Percentiles rank a stretch among this genome's conserved stretches.
Conservation (phyloP, 2,113 vertebrate genomes). For the Epinephelus lanceolatus region DNA sequence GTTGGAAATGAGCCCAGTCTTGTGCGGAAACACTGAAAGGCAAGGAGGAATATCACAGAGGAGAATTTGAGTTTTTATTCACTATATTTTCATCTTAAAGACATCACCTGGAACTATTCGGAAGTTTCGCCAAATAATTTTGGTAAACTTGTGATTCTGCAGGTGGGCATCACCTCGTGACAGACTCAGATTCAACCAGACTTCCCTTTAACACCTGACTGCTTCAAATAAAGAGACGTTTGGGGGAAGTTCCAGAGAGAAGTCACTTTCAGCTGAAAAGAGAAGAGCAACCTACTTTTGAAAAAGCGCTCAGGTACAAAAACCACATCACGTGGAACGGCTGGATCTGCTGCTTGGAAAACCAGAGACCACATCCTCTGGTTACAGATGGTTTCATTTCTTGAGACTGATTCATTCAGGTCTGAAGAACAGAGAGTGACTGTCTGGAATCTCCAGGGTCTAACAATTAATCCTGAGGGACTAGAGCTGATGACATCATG, state of each 20-base stretch:
- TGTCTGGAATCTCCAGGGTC: not conserved
- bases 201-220: slow-evolving; percentile 56
- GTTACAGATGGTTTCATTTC: not conserved
- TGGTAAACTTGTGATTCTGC: not conserved
- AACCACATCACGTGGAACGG: not conserved
- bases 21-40: not conserved
- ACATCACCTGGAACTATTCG: not conserved
- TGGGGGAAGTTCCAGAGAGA: not conserved
- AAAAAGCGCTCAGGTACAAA: not conserved
- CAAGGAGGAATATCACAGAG: not conserved
- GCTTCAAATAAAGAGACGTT: not conserved
- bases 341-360: not conserved
- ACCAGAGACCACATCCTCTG: not conserved
- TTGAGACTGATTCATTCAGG: not conserved
- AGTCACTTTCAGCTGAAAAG: not conserved
- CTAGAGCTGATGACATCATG: not conserved
- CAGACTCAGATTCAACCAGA: not conserved
- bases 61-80: not conserved
- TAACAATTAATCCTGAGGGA: not conserved
- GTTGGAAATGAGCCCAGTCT: not conserved
- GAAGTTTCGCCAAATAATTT: not conserved
- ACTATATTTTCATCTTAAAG: not conserved
- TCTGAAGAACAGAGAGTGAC: not conserved
- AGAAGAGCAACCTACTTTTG: not conserved
- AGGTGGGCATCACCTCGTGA: slow-evolving; percentile 4